phyloP scores from a whole-genome alignment of 2,797 vertebrate species.

The Cyprinella venusta region DNA sequence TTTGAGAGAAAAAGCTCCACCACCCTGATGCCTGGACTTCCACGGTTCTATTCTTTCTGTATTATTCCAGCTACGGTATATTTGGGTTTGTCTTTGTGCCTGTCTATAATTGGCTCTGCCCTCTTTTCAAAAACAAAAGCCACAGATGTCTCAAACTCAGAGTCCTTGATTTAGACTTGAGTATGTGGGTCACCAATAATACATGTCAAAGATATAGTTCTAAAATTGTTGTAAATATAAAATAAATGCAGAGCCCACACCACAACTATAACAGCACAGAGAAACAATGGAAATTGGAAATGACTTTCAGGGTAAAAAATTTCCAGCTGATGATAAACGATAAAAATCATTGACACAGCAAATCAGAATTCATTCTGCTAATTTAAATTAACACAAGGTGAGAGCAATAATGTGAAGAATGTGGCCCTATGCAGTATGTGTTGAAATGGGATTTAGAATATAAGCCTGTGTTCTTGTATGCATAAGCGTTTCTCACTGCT shows the following conservation, averaged over 20 bases:
- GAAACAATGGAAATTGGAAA: neutral
- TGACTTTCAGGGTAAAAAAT: neutral
- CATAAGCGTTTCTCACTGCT: conserved; percentile 32
- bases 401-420: neutral
- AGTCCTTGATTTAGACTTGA: conserved; percentile 21
- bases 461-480: conserved; percentile 9
- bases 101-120: conserved; percentile 37
- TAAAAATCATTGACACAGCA: neutral
- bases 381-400: conserved; percentile 10
- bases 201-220: neutral
- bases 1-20: neutral
- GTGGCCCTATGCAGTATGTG: neutral
- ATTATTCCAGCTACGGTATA: conserved; percentile 8
- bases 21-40: neutral
- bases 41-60: conserved; percentile 5
- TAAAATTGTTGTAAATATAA: neutral
- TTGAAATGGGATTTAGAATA: neutral
- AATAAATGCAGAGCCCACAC: neutral
- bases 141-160: conserved; percentile 10
- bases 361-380: neutral
- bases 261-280: neutral
- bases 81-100: conserved; percentile 33
- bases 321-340: neutral
- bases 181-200: conserved; percentile 22
- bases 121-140: conserved; percentile 40